These are phyloP conservation scores for Tachysurus vachellii DNA, from an alignment of 2,113 vertebrate species.

Conservation along the genomic window DNA sequence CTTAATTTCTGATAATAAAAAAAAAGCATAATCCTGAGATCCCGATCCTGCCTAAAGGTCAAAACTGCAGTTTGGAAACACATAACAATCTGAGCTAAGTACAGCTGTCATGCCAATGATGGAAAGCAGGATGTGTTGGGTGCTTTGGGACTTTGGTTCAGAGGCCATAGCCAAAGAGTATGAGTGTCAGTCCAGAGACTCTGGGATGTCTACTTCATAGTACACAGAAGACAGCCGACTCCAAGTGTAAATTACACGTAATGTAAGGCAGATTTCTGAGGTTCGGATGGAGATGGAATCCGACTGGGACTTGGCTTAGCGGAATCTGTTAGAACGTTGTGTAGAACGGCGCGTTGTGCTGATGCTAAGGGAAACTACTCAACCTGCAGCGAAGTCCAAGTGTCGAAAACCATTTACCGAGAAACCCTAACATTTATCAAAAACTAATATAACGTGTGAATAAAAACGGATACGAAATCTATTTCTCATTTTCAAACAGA, in stretches of 20 bases:
- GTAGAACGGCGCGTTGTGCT: neutral
- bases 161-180: slow-evolving; percentile 16
- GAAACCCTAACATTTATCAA: slow-evolving; percentile 21
- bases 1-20: neutral
- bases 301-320: neutral
- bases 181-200: slow-evolving; percentile 25
- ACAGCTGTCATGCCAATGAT: slow-evolving; percentile 21
- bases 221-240: neutral
- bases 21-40: neutral
- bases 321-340: neutral
- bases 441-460: neutral
- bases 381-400: neutral
- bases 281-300: neutral
- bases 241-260: slow-evolving; percentile 20
- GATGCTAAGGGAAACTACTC: neutral
- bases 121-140: slow-evolving; percentile 23
- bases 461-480: neutral
- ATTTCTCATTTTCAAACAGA: neutral
- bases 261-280: slow-evolving; percentile 25
- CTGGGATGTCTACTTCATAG: neutral
- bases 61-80: slow-evolving; percentile 25
- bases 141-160: slow-evolving; percentile 30
- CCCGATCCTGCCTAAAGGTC: slow-evolving; percentile 10
- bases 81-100: slow-evolving; percentile 34
- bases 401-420: neutral